Evolutionary conservation across 2,797 vertebrate species (phyloP), one percentile per base, ranked within the genome.

Genomic region (Sebastes nivosus): DNA sequence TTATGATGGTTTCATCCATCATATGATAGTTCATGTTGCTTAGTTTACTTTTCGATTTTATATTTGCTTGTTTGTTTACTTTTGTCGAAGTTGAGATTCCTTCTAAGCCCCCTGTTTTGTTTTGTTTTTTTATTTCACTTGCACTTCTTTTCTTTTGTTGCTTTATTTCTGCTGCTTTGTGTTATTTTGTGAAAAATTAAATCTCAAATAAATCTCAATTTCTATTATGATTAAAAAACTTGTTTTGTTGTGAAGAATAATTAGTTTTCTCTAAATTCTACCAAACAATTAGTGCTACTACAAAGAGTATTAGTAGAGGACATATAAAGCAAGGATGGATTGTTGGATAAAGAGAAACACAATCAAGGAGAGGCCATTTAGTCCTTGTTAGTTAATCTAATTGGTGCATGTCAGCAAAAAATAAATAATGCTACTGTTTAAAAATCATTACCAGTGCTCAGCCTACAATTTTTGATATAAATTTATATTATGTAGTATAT

Each of bases 311-410:
- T 18, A 22, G n/a, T 65, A 55, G 6, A 71, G 18, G n/a, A 69
- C 32, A 63, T 66, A 54, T 12, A 61, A 57, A 38, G 38, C 7
- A 52, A 71, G 46, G 29, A 58, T 66, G 72, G 63, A 82, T 55
- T 74, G 42, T 6, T 68, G 42, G 52, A 57, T 79, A 63, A 77
- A 66, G 11, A 63, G 10, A 81, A 72, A 79, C 25, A 79, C 25
- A 50, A 55, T 66, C 72, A 79, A 42, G 29, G 6, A 80, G 13
- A 76, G 27, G 24, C 36, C 50, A 29, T 76, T 70, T 57, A 76
- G 30, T 34, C 54, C 18, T 61, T 11, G 20, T 75, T 77, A 67
- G 63, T 12, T 30, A 27, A 71, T 20, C 14, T 80, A 75, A 88
- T 79, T 80, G 20, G 20, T 30, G 18, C 11, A 24, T 36, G 11